Conservation (phyloP, 2,888 invertebrate genomes). For the Dyspetes luteomarginatus region DNA sequence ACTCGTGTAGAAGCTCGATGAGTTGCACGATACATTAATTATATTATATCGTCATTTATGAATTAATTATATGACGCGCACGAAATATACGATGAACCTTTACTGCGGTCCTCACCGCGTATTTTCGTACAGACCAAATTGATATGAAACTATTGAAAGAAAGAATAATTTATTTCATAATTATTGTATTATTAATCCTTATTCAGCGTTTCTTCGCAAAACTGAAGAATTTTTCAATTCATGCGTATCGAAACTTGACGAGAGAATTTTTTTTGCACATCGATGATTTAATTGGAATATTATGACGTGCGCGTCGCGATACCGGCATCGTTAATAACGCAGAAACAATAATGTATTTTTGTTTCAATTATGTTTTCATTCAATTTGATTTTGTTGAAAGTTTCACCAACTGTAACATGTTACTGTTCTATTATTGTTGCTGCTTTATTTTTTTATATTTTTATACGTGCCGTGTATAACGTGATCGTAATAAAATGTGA, state of each 20-base stretch:
- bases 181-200: neutral
- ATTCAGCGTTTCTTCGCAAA: neutral
- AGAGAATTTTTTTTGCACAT: neutral
- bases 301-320: neutral
- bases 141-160: neutral
- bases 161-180: neutral
- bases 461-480: constrained; percentile 1
- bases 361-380: neutral
- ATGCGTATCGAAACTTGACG: neutral
- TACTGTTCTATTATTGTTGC: too few relatives aligned
- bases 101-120: too few relatives aligned
- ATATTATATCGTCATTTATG: neutral
- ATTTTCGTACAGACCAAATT: constrained; percentile 3
- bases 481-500: neutral
- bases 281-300: neutral
- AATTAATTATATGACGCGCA: neutral
- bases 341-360: neutral
- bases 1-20: neutral
- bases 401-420: too few relatives aligned
- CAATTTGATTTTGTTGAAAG: too few relatives aligned
- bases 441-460: neutral
- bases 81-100: neutral
- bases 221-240: neutral
- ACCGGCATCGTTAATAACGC: neutral
- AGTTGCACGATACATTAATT: neutral